Conservation (phyloP, 2,797 vertebrate genomes). For the Prunella strophiata region DNA sequence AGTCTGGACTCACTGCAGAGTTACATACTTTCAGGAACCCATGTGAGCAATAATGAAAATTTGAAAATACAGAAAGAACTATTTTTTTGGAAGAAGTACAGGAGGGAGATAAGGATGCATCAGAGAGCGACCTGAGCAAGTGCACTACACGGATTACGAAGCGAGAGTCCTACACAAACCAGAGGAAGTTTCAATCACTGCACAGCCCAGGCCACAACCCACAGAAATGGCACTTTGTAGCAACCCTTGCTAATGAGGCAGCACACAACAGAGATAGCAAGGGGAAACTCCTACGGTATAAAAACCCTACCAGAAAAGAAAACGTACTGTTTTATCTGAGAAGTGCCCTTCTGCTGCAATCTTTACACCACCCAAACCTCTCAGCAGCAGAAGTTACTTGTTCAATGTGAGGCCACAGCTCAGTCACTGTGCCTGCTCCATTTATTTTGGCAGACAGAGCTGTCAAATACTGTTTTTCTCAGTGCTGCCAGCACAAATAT, state of each 20-base stretch:
- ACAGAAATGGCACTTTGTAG: neutral
- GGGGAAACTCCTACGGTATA: neutral
- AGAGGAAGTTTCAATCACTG: neutral
- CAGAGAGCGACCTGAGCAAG: neutral
- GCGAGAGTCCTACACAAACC: neutral
- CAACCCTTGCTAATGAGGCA: neutral
- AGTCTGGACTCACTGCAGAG: neutral
- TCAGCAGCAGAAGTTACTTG: neutral
- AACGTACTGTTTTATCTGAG: neutral
- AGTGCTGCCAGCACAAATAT: neutral
- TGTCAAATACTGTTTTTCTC: neutral
- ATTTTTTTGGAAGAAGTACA: neutral
- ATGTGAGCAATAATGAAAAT: neutral
- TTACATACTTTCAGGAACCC: neutral
- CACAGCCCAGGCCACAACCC: neutral
- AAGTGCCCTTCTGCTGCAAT: neutral
- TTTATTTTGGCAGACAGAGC: neutral
- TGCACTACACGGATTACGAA: accelerated
- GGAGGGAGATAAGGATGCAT: neutral
- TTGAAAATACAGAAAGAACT: neutral
- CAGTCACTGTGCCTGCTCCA: neutral
- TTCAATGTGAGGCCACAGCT: neutral
- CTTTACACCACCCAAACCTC: neutral
- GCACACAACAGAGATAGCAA: neutral
- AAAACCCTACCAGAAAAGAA: neutral